phyloP scores from a whole-genome alignment of 2,113 vertebrate species.

The Pogonocichla stellata region DNA sequence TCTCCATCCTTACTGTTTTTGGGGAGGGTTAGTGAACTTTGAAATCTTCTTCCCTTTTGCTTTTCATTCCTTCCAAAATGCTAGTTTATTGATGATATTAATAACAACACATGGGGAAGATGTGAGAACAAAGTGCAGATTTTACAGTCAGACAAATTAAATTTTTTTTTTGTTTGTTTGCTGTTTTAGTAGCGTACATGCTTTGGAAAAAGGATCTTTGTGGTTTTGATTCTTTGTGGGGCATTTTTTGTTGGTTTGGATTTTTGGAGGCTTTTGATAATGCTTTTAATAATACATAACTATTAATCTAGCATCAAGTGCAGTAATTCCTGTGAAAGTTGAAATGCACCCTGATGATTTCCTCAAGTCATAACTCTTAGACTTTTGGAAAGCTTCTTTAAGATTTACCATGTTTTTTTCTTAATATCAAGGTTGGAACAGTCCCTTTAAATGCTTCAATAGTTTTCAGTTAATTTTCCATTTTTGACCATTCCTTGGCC shows the following conservation, averaged over 20 bases:
- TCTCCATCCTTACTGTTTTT: not conserved
- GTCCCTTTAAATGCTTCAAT: not conserved
- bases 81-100: not conserved
- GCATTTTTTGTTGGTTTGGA: not conserved
- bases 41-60: not conserved
- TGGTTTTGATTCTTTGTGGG: not conserved
- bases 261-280: not conserved
- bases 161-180: not conserved
- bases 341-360: not conserved
- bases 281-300: not conserved
- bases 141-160: not conserved
- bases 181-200: not conserved
- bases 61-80: not conserved
- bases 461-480: not conserved
- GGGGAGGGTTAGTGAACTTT: not conserved
- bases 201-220: not conserved
- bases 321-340: not conserved
- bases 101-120: not conserved
- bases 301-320: not conserved
- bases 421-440: not conserved
- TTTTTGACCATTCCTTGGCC: not conserved
- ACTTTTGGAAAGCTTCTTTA: not conserved
- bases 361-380: not conserved
- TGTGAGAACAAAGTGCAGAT: not conserved
- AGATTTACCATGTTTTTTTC: not conserved